Conservation (phyloP, 2,888 invertebrate genomes). For the Netelia fuscicornis region DNA sequence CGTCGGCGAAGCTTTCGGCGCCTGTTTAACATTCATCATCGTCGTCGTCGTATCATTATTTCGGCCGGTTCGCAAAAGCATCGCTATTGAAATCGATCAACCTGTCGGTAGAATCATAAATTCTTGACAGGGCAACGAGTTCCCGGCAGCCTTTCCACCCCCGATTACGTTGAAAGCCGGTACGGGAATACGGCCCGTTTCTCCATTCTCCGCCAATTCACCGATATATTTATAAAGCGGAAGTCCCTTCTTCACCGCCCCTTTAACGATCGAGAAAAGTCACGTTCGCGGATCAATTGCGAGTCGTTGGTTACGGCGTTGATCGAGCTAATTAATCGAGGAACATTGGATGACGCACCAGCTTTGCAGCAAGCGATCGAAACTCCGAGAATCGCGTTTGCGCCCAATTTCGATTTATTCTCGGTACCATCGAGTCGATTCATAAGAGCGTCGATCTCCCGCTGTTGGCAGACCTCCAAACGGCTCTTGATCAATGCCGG, state of each 20-base stretch:
- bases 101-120: conserved; percentile 80
- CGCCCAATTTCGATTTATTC: conserved; percentile 81
- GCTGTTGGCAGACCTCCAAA: conserved; percentile 79
- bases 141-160: conserved; percentile 78
- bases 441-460: conserved; percentile 79
- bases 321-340: not conserved
- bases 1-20: conserved; percentile 80
- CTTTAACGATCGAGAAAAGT: conserved; percentile 3
- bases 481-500: conserved; percentile 79
- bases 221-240: conserved; percentile 81
- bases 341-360: conserved; percentile 61
- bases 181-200: conserved; percentile 77
- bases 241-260: conserved; percentile 78
- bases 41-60: not conserved
- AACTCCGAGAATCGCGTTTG: conserved; percentile 79
- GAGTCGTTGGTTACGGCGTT: not conserved
- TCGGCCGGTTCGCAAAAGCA: no score
- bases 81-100: conserved; percentile 44
- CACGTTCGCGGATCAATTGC: no score
- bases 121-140: conserved; percentile 78
- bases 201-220: conserved; percentile 75
- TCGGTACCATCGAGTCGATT: conserved; percentile 78
- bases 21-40: conserved; percentile 70
- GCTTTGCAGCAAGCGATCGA: conserved; percentile 82
- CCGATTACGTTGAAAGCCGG: conserved; percentile 80